A percentile compares a stretch with the other conserved stretches of the same genome.
Evolutionary conservation across 2,888 invertebrate species (phyloP).

Genomic region (Proisotoma minuta): DNA sequence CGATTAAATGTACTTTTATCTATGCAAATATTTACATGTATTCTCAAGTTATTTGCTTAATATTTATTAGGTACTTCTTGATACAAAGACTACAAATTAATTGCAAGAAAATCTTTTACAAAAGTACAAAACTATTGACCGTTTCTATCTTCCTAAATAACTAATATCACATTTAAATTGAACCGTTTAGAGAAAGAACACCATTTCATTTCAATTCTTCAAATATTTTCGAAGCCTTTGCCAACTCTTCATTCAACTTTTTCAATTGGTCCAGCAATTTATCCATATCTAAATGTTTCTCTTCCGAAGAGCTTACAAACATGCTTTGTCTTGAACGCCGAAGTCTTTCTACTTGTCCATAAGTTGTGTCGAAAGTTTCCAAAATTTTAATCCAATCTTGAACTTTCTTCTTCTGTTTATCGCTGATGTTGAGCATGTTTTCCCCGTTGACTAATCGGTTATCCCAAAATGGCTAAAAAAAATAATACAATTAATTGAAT

Average conservation of each 20-base stretch:
- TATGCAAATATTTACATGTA: background rate
- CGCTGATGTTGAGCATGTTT: background rate
- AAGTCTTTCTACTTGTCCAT: background rate
- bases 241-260: background rate
- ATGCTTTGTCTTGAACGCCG: background rate
- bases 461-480: background rate
- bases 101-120: too few relatives aligned
- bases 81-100: too few relatives aligned
- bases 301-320: background rate
- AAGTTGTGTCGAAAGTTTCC: background rate
- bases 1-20: too few relatives aligned
- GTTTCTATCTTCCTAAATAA: too few relatives aligned
- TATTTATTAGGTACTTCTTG: too few relatives aligned
- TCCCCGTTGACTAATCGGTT: background rate
- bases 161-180: too few relatives aligned
- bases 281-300: background rate
- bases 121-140: too few relatives aligned
- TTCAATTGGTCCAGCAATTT: background rate
- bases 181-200: background rate
- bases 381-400: background rate
- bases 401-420: background rate
- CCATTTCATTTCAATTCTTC: background rate
- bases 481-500: background rate
- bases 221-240: conserved; percentile 1
- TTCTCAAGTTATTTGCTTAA: background rate